Evolutionary conservation across 2,113 vertebrate genomes (phyloP), one percentile per base, ranked within the genome.

Genomic region (Ictidomys tridecemlineatus): DNA sequence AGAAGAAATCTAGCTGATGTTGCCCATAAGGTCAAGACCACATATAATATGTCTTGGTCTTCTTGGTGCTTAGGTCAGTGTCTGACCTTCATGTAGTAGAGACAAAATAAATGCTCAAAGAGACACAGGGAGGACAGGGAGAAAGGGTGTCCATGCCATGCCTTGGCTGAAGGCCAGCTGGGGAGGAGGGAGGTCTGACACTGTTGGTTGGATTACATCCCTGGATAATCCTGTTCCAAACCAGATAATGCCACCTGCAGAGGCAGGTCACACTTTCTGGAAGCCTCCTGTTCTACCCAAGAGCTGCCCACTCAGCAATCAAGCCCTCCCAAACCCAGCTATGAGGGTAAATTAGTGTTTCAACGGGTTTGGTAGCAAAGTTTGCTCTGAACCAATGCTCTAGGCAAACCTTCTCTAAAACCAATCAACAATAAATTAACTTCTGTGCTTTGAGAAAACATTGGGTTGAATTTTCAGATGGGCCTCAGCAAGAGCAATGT

Each of bases 371-470:
- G 45, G 45, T 8, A 45, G 45, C 45, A 45, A 45, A 51, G 2
- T 51, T 51, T 3, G 45, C 48, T 51, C 12, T 51, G 48, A 51
- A 51, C 48, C 48, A 45, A 56, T 34, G 73, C 10, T 53, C 34
- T n/a, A 89, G 85, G 96, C 95, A 98, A 95, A 3, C 88, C 45
- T 82, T 96, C 96, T 96, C 92, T 91, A 53, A 95, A 73, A 94
- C 58, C 95, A 96, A 98, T 98, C 79, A 45, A 53, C 45, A 73
- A 79, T 51, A 0, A 92, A 94, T 97, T 97, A 85, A 95, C 61
- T 88, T 32, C n/a, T 63, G 92, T 83, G 74, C 82, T 82, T 91
- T 42, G 95, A 91, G 92, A 58, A 5, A 22, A 32, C 13, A 48
- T 10, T 7, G 17, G 13, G 56, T 18, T 24, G 9, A 22, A 73